These are phyloP conservation scores for Dromaius novaehollandiae DNA, from an alignment of 2,113 vertebrate species.

Conservation along the genomic window DNA sequence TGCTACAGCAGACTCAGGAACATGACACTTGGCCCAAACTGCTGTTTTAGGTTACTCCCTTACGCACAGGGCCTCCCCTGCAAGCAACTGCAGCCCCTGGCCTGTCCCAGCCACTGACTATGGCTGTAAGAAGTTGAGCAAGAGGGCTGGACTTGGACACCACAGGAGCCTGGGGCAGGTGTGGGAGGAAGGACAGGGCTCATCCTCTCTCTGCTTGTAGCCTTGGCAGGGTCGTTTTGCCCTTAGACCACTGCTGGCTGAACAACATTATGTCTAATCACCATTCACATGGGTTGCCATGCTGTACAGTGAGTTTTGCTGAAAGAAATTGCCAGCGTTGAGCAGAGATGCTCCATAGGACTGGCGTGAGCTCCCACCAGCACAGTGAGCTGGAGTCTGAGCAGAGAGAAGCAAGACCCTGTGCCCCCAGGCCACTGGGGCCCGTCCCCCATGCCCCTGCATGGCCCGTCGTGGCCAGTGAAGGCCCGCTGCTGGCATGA, in stretches of 20 bases:
- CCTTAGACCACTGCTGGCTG: fast-evolving
- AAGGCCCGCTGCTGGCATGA: fast-evolving
- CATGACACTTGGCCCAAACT: not conserved
- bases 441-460: too few species aligned
- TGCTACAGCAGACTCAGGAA: not conserved
- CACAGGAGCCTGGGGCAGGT: not conserved
- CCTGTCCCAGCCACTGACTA: too few species aligned
- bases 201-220: not conserved
- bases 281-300: not conserved
- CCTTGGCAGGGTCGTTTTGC: fast-evolving
- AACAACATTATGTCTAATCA: fast-evolving
- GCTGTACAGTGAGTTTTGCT: not conserved
- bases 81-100: too few species aligned
- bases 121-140: too few species aligned
- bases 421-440: fast-evolving
- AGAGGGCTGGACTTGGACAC: too few species aligned
- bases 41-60: not conserved
- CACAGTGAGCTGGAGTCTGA: not conserved
- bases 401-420: not conserved
- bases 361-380: not conserved
- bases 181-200: not conserved
- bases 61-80: not conserved
- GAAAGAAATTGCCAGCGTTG: not conserved
- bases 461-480: not conserved
- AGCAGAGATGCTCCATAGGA: not conserved